Conservation (phyloP, 2,888 invertebrate genomes). For the Megamerina dolium region DNA sequence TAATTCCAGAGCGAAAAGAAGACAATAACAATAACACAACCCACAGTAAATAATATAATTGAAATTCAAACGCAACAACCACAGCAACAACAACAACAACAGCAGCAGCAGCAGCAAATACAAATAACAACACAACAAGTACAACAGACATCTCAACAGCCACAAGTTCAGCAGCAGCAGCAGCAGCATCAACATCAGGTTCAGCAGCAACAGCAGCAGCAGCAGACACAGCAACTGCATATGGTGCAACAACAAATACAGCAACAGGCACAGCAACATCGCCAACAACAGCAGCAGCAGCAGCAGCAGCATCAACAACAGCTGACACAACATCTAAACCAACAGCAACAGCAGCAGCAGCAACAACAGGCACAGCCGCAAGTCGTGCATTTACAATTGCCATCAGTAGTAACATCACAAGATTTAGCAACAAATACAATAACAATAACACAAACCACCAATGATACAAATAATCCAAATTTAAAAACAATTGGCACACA, state of each 20-base stretch:
- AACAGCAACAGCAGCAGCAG: conserved; percentile 19
- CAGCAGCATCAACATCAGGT: too few species aligned
- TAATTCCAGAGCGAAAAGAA: not conserved
- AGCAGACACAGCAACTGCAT: too few species aligned
- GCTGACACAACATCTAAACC: conserved; percentile 12
- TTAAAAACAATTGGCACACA: conserved; percentile 31
- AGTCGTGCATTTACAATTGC: conserved; percentile 45
- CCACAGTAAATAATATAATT: not conserved
- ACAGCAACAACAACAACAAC: conserved; percentile 13
- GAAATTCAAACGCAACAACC: conserved; percentile 5
- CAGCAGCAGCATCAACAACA: conserved; percentile 10
- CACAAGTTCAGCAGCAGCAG: too few species aligned
- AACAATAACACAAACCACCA: conserved; percentile 41
- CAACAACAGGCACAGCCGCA: conserved; percentile 30
- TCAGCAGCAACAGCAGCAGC: too few species aligned
- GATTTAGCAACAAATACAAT: conserved; percentile 43
- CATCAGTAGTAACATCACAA: conserved; percentile 35
- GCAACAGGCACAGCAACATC: too few species aligned
- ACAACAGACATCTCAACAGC: too few species aligned
- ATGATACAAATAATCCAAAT: conserved; percentile 24
- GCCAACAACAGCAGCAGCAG: too few species aligned
- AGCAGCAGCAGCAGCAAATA: conserved; percentile 12
- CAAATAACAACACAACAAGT: too few species aligned
- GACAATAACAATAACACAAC: conserved; percentile 3
- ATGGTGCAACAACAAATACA: too few species aligned